A percentile compares a stretch with the other conserved stretches of the same genome.
Evolutionary conservation across 2,797 vertebrate genomes (phyloP).

Genomic region (Galagoides demidoff): DNA sequence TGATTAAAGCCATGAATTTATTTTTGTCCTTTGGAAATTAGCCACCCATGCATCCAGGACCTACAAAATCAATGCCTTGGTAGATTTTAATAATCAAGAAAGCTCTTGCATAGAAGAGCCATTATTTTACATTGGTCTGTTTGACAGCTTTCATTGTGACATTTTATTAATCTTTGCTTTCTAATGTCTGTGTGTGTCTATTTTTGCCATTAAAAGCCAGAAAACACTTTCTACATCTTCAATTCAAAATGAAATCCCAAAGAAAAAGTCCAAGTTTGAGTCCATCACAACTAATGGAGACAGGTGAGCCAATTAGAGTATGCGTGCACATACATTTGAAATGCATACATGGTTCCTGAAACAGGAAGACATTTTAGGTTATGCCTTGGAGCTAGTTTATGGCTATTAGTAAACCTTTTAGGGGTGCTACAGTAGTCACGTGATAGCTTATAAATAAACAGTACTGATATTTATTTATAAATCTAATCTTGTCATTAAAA

Average conservation of each 20-base stretch:
- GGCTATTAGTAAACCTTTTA: conserved; percentile 22
- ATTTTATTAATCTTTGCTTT: conserved; percentile 77
- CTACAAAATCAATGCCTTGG: conserved; percentile 3
- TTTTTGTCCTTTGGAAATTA: neutral
- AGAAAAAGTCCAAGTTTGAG: conserved; percentile 91
- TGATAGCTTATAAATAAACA: neutral
- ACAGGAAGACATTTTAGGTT: neutral
- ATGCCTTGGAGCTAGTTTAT: neutral
- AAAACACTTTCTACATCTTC: conserved; percentile 91
- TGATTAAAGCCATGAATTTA: conserved; percentile 27
- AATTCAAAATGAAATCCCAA: conserved; percentile 91
- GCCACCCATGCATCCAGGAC: neutral
- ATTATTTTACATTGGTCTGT: neutral
- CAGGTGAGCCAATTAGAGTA: conserved; percentile 86
- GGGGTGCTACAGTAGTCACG: neutral
- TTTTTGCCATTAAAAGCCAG: conserved; percentile 86
- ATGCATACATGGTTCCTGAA: conserved; percentile 40
- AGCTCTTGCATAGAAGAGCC: conserved; percentile 7
- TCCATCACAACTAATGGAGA: conserved; percentile 89
- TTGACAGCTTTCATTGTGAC: conserved; percentile 50
- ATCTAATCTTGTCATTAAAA: conserved; percentile 27
- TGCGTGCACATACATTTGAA: conserved; percentile 13
- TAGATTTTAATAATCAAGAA: conserved; percentile 47
- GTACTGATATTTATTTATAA: conserved; percentile 15
- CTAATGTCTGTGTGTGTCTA: conserved; percentile 74